These are phyloP conservation scores for Antheraea yamamai DNA, from an alignment of 2,888 invertebrate species.

Conservation along the genomic window DNA sequence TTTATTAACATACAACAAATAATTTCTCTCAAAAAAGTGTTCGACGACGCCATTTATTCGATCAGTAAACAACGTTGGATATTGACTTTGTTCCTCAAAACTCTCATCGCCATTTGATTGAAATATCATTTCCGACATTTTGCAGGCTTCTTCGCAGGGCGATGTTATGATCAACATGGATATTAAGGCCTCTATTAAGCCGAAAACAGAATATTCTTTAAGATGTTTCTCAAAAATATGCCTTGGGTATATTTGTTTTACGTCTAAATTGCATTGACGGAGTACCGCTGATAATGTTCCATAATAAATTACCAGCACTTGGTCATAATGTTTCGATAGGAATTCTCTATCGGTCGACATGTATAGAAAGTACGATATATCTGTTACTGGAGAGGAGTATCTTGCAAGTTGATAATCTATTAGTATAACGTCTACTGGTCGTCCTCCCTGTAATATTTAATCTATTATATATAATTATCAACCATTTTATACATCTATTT, in stretches of 20 bases:
- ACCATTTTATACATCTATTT: neutral
- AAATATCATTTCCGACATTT: conserved; percentile 63
- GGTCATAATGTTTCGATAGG: conserved; percentile 51
- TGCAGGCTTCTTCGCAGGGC: conserved; percentile 55
- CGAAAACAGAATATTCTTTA: conserved; percentile 57
- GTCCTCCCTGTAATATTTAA: conserved; percentile 46
- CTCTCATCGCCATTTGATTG: conserved; percentile 43
- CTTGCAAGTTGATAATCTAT: conserved; percentile 60
- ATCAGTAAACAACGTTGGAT: conserved; percentile 48
- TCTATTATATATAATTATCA: neutral
- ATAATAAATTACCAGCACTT: conserved; percentile 57
- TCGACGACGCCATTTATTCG: conserved; percentile 63
- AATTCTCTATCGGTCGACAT: conserved; percentile 59
- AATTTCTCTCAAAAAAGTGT: conserved; percentile 58
- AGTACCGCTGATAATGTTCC: conserved; percentile 60
- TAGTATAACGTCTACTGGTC: conserved; percentile 58
- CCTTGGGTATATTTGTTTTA: conserved; percentile 54
- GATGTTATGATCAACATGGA: conserved; percentile 72
- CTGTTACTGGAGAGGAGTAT: conserved; percentile 62
- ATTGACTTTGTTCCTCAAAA: conserved; percentile 41
- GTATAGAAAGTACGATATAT: conserved; percentile 63
- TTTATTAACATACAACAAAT: conserved; percentile 49
- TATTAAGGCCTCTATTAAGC: conserved; percentile 65
- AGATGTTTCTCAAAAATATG: conserved; percentile 55
- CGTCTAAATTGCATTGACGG: conserved; percentile 55